These are phyloP conservation scores for Patella ulyssiponensis DNA, from an alignment of 2,888 invertebrate species.

Conservation along the genomic window DNA sequence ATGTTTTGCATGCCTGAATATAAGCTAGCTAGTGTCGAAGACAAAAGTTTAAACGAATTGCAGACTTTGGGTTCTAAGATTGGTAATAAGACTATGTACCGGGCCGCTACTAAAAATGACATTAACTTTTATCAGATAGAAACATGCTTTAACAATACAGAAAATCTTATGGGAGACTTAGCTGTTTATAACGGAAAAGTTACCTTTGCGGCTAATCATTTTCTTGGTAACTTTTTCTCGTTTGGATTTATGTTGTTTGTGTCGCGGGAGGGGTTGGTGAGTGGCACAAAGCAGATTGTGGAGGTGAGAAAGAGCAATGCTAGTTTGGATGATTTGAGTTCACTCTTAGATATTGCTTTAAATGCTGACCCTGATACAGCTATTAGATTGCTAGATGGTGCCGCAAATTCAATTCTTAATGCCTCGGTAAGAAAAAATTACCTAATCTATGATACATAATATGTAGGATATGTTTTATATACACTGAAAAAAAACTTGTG, in stretches of 20 bases:
- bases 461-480: too few species aligned
- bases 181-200: conserved; percentile 50
- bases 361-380: conserved; percentile 47
- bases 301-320: conserved; percentile 44
- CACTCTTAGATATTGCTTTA: conserved; percentile 41
- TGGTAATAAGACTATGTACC: conserved; percentile 47
- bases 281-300: conserved; percentile 40
- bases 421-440: conserved; percentile 28
- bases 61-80: conserved; percentile 42
- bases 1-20: conserved; percentile 60
- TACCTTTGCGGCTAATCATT: conserved; percentile 53
- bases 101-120: conserved; percentile 48
- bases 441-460: too few species aligned
- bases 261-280: conserved; percentile 46
- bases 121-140: conserved; percentile 55
- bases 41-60: conserved; percentile 31
- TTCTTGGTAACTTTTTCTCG: conserved; percentile 47
- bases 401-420: conserved; percentile 41
- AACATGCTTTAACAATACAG: conserved; percentile 47
- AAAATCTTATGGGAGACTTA: conserved; percentile 40
- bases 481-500: too few species aligned
- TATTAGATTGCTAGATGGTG: conserved; percentile 42
- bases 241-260: conserved; percentile 60
- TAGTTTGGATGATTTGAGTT: conserved; percentile 40
- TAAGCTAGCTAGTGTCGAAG: conserved; percentile 23